A percentile compares a stretch with the other conserved stretches of the same genome.
Evolutionary conservation across 2,888 invertebrate species (phyloP).

Genomic region (Cantharis rustica): DNA sequence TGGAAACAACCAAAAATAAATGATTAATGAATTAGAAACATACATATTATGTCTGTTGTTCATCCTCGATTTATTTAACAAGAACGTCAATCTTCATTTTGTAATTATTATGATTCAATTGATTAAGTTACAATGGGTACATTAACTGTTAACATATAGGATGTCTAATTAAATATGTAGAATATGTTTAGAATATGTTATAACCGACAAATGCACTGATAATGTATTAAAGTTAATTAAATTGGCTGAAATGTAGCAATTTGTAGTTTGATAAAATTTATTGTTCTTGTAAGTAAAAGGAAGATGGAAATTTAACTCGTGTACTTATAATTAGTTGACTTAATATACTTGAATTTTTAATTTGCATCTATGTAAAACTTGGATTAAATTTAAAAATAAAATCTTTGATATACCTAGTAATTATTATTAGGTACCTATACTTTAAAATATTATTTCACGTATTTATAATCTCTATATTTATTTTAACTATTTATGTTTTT

Average conservation of each 20-base stretch:
- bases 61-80: not conserved
- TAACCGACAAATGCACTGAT: not conserved
- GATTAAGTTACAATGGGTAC: not conserved
- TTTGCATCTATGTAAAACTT: too few species aligned
- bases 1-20: not conserved
- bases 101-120: not conserved
- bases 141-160: not conserved
- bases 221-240: not conserved
- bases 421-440: too few species aligned
- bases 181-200: not conserved
- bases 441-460: too few species aligned
- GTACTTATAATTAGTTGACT: too few species aligned
- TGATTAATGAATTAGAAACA: not conserved
- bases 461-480: too few species aligned
- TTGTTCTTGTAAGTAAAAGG: not conserved
- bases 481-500: too few species aligned
- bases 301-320: not conserved
- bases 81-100: not conserved
- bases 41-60: too few species aligned
- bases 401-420: too few species aligned
- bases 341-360: too few species aligned
- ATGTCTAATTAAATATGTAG: not conserved
- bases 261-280: not conserved
- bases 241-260: not conserved
- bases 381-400: too few species aligned